phyloP scores from a whole-genome alignment of 2,888 invertebrate genomes.

The Tenthredo amoena region DNA sequence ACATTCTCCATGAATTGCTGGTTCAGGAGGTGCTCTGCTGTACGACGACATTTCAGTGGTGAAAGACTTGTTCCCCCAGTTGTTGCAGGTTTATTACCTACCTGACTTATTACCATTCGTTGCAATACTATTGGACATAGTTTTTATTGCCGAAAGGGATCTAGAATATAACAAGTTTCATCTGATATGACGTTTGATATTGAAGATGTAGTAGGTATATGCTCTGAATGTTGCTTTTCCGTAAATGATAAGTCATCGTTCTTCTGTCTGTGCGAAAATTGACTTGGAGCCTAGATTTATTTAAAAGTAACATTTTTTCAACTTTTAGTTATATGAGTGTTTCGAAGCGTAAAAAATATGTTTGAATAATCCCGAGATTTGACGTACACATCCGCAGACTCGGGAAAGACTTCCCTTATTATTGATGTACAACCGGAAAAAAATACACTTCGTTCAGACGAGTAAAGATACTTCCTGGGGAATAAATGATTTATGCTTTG shows the following conservation, averaged over 20 bases:
- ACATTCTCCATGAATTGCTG: too few species aligned
- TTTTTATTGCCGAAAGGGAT: background rate
- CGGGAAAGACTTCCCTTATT: background rate
- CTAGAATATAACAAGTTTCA: background rate
- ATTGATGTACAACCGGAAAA: background rate
- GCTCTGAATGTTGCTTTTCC: background rate
- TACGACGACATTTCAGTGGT: too few species aligned
- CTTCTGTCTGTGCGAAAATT: background rate
- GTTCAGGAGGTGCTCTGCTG: too few species aligned
- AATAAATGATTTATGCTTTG: background rate
- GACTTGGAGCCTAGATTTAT: background rate
- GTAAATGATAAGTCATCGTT: background rate
- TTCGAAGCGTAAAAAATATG: background rate
- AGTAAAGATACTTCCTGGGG: background rate
- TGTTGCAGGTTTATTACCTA: too few species aligned
- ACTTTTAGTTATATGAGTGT: background rate
- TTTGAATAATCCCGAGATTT: background rate
- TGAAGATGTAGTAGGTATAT: background rate
- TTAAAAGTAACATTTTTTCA: background rate
- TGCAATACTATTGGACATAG: background rate
- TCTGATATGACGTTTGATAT: background rate
- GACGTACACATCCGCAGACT: background rate
- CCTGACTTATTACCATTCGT: background rate
- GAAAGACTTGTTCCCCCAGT: too few species aligned
- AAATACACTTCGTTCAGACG: background rate